Percentiles rank a stretch among this genome's conserved stretches.
These are phyloP conservation scores for Serripes groenlandicus DNA, from an alignment of 2,888 invertebrate genomes.

Conservation along the genomic window DNA sequence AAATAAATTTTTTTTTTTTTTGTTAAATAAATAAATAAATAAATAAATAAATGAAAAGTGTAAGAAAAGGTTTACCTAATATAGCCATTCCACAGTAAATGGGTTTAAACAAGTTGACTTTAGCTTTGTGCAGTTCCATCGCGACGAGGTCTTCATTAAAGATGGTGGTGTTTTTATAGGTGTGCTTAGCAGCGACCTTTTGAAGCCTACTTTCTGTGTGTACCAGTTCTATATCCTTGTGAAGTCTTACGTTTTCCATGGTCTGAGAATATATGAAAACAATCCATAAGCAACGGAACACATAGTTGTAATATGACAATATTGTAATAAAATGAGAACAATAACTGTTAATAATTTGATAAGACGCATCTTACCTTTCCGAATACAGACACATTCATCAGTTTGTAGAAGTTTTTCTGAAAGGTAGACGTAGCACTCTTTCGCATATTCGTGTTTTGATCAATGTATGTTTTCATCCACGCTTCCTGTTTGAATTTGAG, in stretches of 20 bases:
- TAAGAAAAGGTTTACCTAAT: slow-evolving; percentile 17
- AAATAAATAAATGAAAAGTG: no score
- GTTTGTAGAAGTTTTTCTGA: slow-evolving; percentile 80
- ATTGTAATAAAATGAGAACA: no score
- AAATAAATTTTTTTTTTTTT: no score
- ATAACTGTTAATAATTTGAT: no score
- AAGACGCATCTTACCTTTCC: slow-evolving; percentile 83
- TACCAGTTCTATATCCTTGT: slow-evolving; percentile 41
- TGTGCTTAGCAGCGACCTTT: slow-evolving; percentile 48
- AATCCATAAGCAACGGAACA: no score
- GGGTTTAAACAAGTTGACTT: slow-evolving; percentile 44
- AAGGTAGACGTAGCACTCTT: slow-evolving; percentile 72
- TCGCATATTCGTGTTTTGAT: slow-evolving; percentile 70
- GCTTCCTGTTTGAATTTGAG: slow-evolving; percentile 76
- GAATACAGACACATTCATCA: slow-evolving; percentile 79
- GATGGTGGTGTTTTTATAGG: slow-evolving; percentile 36
- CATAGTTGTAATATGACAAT: no score
- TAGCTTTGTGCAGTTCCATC: slow-evolving; percentile 22
- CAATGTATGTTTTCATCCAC: slow-evolving; percentile 84
- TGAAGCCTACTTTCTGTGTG: slow-evolving; percentile 28
- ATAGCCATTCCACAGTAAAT: slow-evolving; percentile 49
- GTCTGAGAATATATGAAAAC: no score
- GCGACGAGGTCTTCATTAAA: slow-evolving; percentile 51
- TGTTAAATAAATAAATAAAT: no score
- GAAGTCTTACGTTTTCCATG: slow-evolving; percentile 48